phyloP scores from a whole-genome alignment of 2,113 vertebrate genomes.

The Mus pahari region DNA sequence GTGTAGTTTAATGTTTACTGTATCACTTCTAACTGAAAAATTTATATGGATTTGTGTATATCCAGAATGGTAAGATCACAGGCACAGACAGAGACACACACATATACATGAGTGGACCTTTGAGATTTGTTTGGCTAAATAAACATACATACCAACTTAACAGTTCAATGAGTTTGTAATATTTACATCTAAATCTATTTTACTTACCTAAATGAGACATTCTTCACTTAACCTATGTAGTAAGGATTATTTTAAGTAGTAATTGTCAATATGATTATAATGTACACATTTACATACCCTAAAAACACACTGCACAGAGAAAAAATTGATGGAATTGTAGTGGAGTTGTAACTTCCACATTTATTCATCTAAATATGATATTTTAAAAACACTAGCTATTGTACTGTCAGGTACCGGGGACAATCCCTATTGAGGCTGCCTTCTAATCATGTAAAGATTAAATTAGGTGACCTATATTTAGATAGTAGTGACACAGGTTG shows the following conservation, averaged over 20 bases:
- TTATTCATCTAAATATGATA: constrained; percentile 65
- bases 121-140: neutral
- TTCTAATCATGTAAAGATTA: constrained; percentile 56
- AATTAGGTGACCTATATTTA: constrained; percentile 30
- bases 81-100: neutral
- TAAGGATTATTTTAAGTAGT: constrained; percentile 51
- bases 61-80: neutral
- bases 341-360: constrained; percentile 29
- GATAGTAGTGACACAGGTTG: neutral
- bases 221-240: constrained; percentile 65
- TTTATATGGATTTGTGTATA: fast-evolving
- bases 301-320: neutral
- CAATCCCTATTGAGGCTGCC: constrained; percentile 6
- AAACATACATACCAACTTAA: neutral
- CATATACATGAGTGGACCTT: fast-evolving
- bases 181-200: constrained; percentile 22
- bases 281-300: constrained; percentile 70
- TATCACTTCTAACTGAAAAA: neutral
- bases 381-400: constrained; percentile 49
- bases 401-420: constrained; percentile 15
- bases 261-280: constrained; percentile 61
- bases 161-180: neutral
- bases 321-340: constrained; percentile 57
- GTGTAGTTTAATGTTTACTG: neutral
- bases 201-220: constrained; percentile 57